Conservation (phyloP, 2,888 invertebrate species). For the Ganaspis brasiliensis region DNA sequence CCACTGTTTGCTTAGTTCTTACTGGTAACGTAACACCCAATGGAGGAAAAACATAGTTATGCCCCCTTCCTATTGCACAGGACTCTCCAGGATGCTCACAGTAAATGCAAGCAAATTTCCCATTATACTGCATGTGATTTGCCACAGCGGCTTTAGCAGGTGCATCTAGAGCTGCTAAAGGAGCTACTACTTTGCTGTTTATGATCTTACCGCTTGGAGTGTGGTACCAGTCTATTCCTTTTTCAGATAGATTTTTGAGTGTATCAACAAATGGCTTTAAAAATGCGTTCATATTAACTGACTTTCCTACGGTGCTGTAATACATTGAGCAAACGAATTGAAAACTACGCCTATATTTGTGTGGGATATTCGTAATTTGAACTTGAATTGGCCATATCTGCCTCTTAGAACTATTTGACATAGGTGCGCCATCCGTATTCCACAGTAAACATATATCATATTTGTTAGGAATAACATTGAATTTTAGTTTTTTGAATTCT, state of each 20-base stretch:
- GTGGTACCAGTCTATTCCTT: constrained; percentile 46
- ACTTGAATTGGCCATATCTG: too few species aligned
- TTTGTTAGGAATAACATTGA: too few species aligned
- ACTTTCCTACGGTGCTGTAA: not conserved
- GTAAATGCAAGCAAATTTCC: constrained; percentile 50
- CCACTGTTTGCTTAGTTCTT: not conserved
- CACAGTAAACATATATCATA: too few species aligned
- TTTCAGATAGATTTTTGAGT: constrained; percentile 33
- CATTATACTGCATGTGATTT: constrained; percentile 52
- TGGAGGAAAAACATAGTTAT: constrained; percentile 38
- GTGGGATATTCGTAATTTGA: too few species aligned
- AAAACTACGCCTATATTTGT: too few species aligned
- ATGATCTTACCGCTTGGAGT: not conserved
- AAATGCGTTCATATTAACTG: constrained; percentile 43
- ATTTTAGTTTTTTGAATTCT: too few species aligned
- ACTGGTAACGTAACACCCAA: not conserved
- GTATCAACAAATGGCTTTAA: constrained; percentile 48
- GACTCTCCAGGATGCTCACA: constrained; percentile 52
- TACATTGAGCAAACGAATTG: too few species aligned
- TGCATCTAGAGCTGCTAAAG: too few species aligned
- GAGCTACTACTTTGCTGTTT: constrained; percentile 18
- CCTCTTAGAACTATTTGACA: too few species aligned
- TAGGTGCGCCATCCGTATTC: too few species aligned
- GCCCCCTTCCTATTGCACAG: constrained; percentile 34
- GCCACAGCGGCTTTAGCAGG: constrained; percentile 45